A percentile compares a stretch with the other conserved stretches of the same genome.
Conservation (phyloP, 2,797 vertebrate genomes). For the Lateolabrax maculatus region DNA sequence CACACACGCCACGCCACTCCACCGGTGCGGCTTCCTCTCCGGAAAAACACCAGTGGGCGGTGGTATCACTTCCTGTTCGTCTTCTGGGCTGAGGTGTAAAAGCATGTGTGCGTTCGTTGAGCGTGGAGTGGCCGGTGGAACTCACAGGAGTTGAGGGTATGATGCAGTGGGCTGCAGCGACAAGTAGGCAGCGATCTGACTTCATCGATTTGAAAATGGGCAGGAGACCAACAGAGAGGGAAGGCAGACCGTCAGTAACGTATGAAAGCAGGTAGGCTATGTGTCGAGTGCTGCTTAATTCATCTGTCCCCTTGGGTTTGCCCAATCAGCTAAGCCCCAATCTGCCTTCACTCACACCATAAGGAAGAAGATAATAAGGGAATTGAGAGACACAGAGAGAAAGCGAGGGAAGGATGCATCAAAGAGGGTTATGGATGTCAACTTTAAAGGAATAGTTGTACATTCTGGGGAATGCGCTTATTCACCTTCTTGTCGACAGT, state of each 20-base stretch:
- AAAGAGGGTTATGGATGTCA: neutral
- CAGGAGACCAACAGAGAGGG: slow-evolving; percentile 14
- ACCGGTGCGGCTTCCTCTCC: slow-evolving; percentile 17
- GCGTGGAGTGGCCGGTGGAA: neutral
- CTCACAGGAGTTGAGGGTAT: neutral
- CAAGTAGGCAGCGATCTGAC: slow-evolving; percentile 27
- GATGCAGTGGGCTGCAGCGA: neutral
- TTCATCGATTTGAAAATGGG: neutral
- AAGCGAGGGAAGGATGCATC: slow-evolving; percentile 12
- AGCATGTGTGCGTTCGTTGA: neutral
- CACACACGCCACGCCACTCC: slow-evolving; percentile 9
- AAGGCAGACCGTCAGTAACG: neutral
- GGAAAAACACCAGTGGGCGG: slow-evolving; percentile 43
- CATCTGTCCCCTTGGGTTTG: slow-evolving; percentile 46
- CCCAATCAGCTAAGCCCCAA: slow-evolving; percentile 47
- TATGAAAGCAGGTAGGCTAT: slow-evolving; percentile 20
- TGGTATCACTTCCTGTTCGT: slow-evolving; percentile 41
- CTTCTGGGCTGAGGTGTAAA: slow-evolving; percentile 14
- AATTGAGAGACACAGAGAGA: slow-evolving; percentile 1
- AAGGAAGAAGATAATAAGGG: slow-evolving; percentile 42
- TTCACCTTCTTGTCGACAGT: too few relatives aligned
- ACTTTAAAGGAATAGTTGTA: neutral
- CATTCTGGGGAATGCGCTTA: neutral
- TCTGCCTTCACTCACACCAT: slow-evolving; percentile 43
- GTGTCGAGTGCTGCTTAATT: slow-evolving; percentile 43